Conservation (phyloP, 2,113 vertebrate species). For the Acanthochromis polyacanthus region DNA sequence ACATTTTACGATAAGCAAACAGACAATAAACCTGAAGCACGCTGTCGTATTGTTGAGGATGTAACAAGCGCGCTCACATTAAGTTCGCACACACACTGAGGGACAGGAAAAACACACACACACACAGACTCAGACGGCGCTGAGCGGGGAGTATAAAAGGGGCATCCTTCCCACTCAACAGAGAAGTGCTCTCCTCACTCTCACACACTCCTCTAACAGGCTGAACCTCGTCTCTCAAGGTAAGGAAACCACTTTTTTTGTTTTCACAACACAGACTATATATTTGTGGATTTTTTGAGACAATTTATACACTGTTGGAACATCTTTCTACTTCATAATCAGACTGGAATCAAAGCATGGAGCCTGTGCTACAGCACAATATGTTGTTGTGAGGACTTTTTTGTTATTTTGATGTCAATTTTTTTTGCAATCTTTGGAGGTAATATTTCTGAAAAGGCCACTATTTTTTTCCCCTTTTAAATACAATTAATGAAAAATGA, state of each 20-base stretch:
- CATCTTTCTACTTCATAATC: not conserved
- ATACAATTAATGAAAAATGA: not conserved
- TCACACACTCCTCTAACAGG: constrained; percentile 62
- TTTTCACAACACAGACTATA: not conserved
- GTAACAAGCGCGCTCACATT: constrained; percentile 33
- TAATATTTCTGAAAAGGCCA: not conserved
- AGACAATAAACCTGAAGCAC: constrained; percentile 54
- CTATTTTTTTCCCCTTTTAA: not conserved
- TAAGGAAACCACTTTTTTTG: constrained; percentile 57
- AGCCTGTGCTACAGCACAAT: not conserved
- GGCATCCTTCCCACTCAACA: constrained; percentile 73
- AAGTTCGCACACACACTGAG: constrained; percentile 34
- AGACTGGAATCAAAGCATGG: not conserved
- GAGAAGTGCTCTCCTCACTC: constrained; percentile 71
- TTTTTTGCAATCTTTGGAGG: no score
- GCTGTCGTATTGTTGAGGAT: constrained; percentile 13
- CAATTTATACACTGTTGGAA: not conserved
- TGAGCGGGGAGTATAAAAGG: constrained; percentile 81
- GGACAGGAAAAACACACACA: constrained; percentile 41
- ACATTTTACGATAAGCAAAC: constrained; percentile 57
- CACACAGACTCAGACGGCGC: constrained; percentile 46
- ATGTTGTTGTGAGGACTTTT: not conserved
- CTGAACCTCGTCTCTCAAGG: constrained; percentile 71
- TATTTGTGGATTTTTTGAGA: not conserved
- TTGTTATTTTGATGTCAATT: no score